Base-by-base conservation (phyloP, 1,140 invertebrate genomes). In the Drosophila orosa region DNA sequence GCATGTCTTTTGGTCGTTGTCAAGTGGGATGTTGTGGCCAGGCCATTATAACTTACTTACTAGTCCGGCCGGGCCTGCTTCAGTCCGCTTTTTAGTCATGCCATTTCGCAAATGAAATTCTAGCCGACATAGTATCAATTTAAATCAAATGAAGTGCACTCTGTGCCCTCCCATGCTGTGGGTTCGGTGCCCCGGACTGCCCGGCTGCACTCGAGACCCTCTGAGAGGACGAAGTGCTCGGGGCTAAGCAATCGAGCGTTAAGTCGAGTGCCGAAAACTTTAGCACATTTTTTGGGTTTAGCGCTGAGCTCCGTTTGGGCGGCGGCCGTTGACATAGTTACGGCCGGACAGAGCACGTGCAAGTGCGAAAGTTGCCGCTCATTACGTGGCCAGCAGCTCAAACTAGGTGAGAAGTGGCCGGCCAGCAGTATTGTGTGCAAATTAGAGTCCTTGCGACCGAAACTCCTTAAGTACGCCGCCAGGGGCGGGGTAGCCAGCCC, bases 81-180 rank as follows among this genome's bases (percentile, higher is more conserved):
- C 33, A 27, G 12, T 25, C 57, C 27, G 25, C 19, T 58, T 73
- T 71, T 68, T 47, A 40, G 76, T 40, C 57, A 54, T 76, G 62
- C 79, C 75, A 87, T 79, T 87, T 87, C 59, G 59, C 54, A 87
- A 87, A 87, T 87, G 79, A 89, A 87, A 83, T 87, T 82, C 79
- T 67, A 77, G 54, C 83, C 77, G 76, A 83, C 84, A 73, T 80
- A 76, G 71, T 83, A 87, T 87, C 84, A 87, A 87, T 87, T 87
- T 87, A 87, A 87, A 89, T 87, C 67, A 87, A 87, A 89, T 87
- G 84, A 87, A 87, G 83, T 89, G 83, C 84, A 80, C 76, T 87
- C 79, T 79, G 66, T 65, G 83, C 74, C 65, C 19, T 17, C 25
- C 37, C 47, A 19, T 31, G 25, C 15, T 12, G 17, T 4, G 17